Conservation (phyloP, 2,888 invertebrate species). For the Lobophora halterata region DNA sequence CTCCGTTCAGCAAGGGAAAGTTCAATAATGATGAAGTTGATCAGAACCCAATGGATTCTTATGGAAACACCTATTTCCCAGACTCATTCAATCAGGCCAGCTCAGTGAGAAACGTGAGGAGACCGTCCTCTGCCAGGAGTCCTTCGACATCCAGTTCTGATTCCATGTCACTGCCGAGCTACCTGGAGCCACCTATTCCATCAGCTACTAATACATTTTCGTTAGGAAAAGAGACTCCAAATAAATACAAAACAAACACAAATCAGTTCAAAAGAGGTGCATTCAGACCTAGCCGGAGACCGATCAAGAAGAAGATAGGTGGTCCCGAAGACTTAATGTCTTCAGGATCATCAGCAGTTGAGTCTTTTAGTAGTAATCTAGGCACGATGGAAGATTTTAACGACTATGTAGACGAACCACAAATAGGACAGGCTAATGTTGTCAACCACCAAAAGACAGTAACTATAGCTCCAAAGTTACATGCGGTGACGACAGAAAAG, state of each 20-base stretch:
- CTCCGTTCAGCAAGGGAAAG: slow-evolving; percentile 49
- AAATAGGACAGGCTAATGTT: slow-evolving; percentile 46
- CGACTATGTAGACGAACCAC: slow-evolving; percentile 54
- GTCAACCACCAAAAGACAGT: slow-evolving; percentile 38
- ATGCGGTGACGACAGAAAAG: slow-evolving; percentile 52
- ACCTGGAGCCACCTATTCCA: slow-evolving; percentile 71
- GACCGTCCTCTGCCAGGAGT: slow-evolving; percentile 50
- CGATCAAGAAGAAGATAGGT: slow-evolving; percentile 68
- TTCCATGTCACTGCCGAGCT: slow-evolving; percentile 67
- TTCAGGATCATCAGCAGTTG: slow-evolving; percentile 66
- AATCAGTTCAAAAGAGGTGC: slow-evolving; percentile 65
- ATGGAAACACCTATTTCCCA: slow-evolving; percentile 67
- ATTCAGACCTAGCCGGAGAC: slow-evolving; percentile 61
- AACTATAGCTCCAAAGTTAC: slow-evolving; percentile 65
- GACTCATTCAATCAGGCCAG: slow-evolving; percentile 71
- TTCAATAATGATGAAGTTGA: slow-evolving; percentile 55
- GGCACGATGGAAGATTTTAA: slow-evolving; percentile 62
- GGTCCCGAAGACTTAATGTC: slow-evolving; percentile 65
- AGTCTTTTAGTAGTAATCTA: slow-evolving; percentile 49
- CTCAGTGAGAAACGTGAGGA: slow-evolving; percentile 62
- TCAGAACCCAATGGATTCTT: slow-evolving; percentile 61
- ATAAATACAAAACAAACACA: slow-evolving; percentile 57
- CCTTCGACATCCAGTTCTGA: slow-evolving; percentile 49
- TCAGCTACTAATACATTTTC: slow-evolving; percentile 58
- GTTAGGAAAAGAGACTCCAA: slow-evolving; percentile 55